Evolutionary conservation across 2,113 vertebrate species (phyloP), one percentile per base, ranked within the genome.

Genomic region (Delphinus delphis): DNA sequence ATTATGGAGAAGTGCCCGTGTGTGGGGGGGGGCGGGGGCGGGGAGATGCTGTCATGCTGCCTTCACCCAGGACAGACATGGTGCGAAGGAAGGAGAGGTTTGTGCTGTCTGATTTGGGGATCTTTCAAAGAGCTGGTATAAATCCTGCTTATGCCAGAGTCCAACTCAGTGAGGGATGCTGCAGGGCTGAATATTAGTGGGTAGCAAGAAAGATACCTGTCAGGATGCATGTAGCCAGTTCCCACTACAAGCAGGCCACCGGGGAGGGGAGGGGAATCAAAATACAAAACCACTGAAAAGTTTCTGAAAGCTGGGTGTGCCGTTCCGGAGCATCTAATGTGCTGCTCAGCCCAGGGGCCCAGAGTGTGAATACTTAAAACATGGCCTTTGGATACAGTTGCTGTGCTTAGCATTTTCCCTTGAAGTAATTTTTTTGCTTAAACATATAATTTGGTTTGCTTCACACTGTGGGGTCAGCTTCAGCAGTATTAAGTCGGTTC

Each of bases 361-460:
- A 0, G 67, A 65, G 67, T 28, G 67, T 0, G 3, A 47, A 28
- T 38, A 6, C 63, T 85, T 70, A 82, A 74, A 60, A 60, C 80
- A 31, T 21, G 55, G 92, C 79, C 71, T 95, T 81, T 33, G 12
- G 26, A 81, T 71, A 28, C 5, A 31, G 26, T 36, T 5, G 1
- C 93, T 79, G 65, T 44, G 58, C 44, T 83, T 67, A 63, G 83
- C 73, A 21, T 63, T 76, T 88, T 67, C 84, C 36, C 58, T 79
- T 9, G 33, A 74, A 63, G 23, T 47, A 5, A 13, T 67, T 77
- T 93, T 85, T 92, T 80, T 50, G 3, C 80, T 95, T 93, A 60
- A 92, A 44, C 1, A 0, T 84, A 38, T 92, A 67, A 93, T 96
- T 90, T 90, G 80, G 14, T 93, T 96, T 96, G 68, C 55, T 58